phyloP scores from a whole-genome alignment of 2,113 vertebrate genomes.

The Embiotoca jacksoni region DNA sequence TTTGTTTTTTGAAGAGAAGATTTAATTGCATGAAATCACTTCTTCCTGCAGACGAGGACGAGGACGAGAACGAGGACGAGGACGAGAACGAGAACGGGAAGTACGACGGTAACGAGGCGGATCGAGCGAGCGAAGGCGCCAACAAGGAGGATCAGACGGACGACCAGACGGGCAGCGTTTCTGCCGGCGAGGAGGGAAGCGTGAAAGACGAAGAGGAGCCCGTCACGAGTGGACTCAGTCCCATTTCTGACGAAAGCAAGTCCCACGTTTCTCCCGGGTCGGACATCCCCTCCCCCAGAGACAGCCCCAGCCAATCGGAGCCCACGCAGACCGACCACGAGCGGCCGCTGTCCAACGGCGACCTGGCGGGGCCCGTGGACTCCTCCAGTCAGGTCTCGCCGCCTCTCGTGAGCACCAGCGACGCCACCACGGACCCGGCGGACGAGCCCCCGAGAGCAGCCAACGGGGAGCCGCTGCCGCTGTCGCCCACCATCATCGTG shows the following conservation, averaged over 20 bases:
- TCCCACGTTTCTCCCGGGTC: conserved; percentile 35
- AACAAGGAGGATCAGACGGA: conserved; percentile 42
- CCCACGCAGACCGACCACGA: neutral
- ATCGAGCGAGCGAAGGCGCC: neutral
- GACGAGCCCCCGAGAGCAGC: neutral
- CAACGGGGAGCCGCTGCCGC: conserved; percentile 35
- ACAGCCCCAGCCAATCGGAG: conserved; percentile 79
- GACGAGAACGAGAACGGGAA: neutral
- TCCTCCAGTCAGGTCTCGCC: conserved; percentile 54
- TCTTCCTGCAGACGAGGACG: conserved; percentile 61
- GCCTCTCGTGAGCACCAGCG: conserved; percentile 6
- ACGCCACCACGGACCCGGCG: neutral
- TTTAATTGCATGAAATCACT: neutral
- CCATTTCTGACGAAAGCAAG: conserved; percentile 30
- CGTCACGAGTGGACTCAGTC: conserved; percentile 49
- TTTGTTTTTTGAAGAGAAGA: neutral
- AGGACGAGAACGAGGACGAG: conserved; percentile 53
- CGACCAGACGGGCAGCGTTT: conserved; percentile 4
- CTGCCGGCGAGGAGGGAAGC: conserved; percentile 30
- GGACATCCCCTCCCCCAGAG: conserved; percentile 54
- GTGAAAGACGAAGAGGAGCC: conserved; percentile 56
- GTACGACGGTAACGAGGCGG: conserved; percentile 53
- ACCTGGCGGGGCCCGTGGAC: conserved; percentile 7
- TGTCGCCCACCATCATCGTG: neutral
- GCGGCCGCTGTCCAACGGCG: neutral